Conservation (phyloP, 2,888 invertebrate genomes). For the Philereme vetulata region DNA sequence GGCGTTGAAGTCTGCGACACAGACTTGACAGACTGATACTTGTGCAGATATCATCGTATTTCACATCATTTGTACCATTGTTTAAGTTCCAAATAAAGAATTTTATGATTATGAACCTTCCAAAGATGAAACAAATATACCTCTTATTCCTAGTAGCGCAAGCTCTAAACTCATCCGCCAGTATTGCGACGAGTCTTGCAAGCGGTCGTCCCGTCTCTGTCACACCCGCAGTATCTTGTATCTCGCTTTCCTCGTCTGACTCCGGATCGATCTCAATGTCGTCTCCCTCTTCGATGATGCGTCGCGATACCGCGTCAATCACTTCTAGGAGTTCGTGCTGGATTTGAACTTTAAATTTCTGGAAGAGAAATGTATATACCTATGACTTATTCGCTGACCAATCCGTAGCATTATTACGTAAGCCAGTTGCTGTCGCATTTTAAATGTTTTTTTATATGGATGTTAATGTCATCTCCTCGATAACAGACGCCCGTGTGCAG, state of each 20-base stretch:
- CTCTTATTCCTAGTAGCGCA: constrained; percentile 71
- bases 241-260: constrained; percentile 59
- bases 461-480: too few relatives aligned
- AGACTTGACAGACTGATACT: too few relatives aligned
- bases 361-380: constrained; percentile 24
- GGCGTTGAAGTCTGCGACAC: too few relatives aligned
- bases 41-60: too few relatives aligned
- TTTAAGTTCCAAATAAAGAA: too few relatives aligned
- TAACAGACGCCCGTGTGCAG: too few relatives aligned
- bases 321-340: constrained; percentile 92
- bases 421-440: too few relatives aligned
- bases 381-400: too few relatives aligned
- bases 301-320: constrained; percentile 90
- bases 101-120: too few relatives aligned
- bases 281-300: constrained; percentile 86
- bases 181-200: constrained; percentile 60
- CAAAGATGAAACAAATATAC: constrained; percentile 37
- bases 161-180: constrained; percentile 69
- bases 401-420: too few relatives aligned
- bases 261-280: constrained; percentile 58
- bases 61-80: too few relatives aligned
- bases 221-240: constrained; percentile 53
- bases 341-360: constrained; percentile 92
- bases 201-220: constrained; percentile 68
- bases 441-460: too few relatives aligned